Evolutionary conservation across 1,140 invertebrate genomes (phyloP), one percentile per base, ranked within the genome.

Genomic region (Drosophila kohkoa): DNA sequence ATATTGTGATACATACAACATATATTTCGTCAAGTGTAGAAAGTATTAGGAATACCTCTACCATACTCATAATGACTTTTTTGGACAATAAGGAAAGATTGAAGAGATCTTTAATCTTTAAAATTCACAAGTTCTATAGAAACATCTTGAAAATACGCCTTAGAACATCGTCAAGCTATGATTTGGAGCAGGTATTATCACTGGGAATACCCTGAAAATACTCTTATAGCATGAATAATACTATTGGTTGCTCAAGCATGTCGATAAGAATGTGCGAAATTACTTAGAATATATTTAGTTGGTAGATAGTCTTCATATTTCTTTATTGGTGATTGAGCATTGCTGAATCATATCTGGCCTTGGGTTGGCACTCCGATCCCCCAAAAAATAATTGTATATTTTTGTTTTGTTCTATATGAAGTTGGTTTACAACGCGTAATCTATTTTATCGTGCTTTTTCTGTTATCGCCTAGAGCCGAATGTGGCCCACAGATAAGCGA

Each of bases 401-500:
- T 20, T 43, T 41, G 41, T 43, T 35, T 45, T 51, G 48, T 38
- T 38, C 46, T 38, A n/a, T 43, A 57, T 38, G 15, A 13, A 43
- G 5, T 28, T 16, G 13, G n/a, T 64, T 67, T 72, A 88, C 85
- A 75, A 49, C 20, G 28, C 70, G 51, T 89, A 89, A 87, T 87
- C 83, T 38, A 81, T 65, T 89, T 89, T 89, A 88, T 88, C 85
- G 55, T 62, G 32, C 28, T 25, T 57, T 25, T 57, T 35, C 57
- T 51, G 67, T 85, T 88, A 89, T 88, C 83, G 75, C 85, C 8
- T n/a, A 49, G 28, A 49, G 28, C 45, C 43, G 51, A 63, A 75
- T 38, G 58, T n/a, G 30, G 54, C 46, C 32, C 5, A 35, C 5
- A 60, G 77, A 83, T 87, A 86, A 82, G 76, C 45, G 28, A 51